Evolutionary conservation across 2,888 invertebrate species (phyloP).

Genomic region (Harpalus rubripes): DNA sequence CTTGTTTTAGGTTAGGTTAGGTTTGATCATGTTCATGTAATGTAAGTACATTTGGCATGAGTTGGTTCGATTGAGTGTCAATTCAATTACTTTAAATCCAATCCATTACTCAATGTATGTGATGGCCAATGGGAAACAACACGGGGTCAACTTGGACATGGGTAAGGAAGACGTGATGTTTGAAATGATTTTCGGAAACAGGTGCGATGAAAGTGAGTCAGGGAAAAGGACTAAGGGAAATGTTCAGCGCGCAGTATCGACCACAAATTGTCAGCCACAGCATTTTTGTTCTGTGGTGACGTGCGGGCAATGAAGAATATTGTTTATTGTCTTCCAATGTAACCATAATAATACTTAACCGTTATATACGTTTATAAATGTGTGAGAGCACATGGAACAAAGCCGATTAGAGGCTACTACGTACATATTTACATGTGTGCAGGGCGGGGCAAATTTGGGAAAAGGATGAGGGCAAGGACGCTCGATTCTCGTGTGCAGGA

Average conservation of each 20-base stretch:
- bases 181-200: slow-evolving; percentile 62
- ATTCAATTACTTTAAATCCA: slow-evolving; percentile 25
- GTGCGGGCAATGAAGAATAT: slow-evolving; percentile 57
- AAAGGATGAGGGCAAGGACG: slow-evolving; percentile 21
- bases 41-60: slow-evolving; percentile 75
- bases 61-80: slow-evolving; percentile 65
- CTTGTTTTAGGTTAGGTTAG: slow-evolving; percentile 59
- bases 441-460: neutral
- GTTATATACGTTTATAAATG: slow-evolving; percentile 66
- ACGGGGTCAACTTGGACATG: slow-evolving; percentile 41
- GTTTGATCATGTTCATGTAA: slow-evolving; percentile 71
- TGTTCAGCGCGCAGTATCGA: slow-evolving; percentile 28
- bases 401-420: slow-evolving; percentile 64
- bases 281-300: neutral
- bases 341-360: slow-evolving; percentile 66
- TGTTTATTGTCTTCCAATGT: slow-evolving; percentile 67
- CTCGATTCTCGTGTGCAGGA: slow-evolving; percentile 38
- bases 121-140: slow-evolving; percentile 48
- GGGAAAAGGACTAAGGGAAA: neutral
- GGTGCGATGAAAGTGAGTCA: slow-evolving; percentile 40
- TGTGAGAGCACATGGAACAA: slow-evolving; percentile 67
- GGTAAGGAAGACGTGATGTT: slow-evolving; percentile 57
- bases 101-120: slow-evolving; percentile 28
- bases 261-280: slow-evolving; percentile 26
- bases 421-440: slow-evolving; percentile 66